Conservation (phyloP, 2,113 vertebrate species). For the Hylia prasina region DNA sequence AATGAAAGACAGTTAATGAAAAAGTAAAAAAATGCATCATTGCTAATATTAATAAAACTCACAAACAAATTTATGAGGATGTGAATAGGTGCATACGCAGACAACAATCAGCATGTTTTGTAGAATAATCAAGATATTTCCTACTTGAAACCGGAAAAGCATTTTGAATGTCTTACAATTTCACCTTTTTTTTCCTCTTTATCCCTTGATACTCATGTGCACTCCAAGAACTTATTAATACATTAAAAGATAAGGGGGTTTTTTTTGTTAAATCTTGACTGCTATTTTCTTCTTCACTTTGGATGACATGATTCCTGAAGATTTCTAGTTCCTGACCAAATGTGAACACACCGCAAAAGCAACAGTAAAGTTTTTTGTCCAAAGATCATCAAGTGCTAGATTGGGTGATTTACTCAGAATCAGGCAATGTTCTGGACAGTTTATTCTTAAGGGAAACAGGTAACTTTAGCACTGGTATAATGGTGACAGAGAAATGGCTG, state of each 20-base stretch:
- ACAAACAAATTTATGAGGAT: neutral
- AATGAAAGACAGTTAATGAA: neutral
- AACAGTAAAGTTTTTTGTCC: neutral
- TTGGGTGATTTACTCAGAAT: neutral
- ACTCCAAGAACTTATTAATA: neutral
- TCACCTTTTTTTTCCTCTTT: neutral
- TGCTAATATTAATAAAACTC: neutral
- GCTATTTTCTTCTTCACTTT: neutral
- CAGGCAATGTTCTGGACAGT: neutral
- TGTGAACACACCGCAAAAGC: neutral
- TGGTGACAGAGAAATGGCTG: neutral
- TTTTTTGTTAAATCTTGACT: neutral
- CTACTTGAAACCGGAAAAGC: neutral
- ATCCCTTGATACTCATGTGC: neutral
- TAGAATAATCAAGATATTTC: neutral
- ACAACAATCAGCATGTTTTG: neutral
- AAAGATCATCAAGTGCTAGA: neutral
- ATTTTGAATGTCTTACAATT: neutral
- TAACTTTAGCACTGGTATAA: neutral
- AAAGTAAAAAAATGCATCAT: neutral
- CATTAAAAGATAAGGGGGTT: neutral
- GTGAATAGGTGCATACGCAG: neutral
- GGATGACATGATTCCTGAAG: neutral
- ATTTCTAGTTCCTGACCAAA: neutral
- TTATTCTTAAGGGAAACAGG: neutral